Percentiles rank a stretch among this genome's conserved stretches.
Evolutionary conservation across 2,113 vertebrate genomes (phyloP).

Genomic region (Patagioenas fasciata): DNA sequence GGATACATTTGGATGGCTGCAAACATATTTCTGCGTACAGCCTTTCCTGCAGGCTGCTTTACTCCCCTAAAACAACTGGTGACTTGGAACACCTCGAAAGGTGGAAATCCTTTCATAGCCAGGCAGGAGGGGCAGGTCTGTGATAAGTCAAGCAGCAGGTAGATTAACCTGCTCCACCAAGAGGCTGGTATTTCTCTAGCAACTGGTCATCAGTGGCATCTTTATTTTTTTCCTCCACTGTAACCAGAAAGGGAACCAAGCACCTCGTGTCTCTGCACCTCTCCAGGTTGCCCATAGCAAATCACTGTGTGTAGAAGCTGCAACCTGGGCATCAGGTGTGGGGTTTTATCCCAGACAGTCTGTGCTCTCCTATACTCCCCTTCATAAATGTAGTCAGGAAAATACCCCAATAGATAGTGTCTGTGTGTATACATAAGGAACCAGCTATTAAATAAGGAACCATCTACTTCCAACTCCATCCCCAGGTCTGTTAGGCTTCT

Average conservation of each 20-base stretch:
- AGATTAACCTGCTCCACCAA: neutral
- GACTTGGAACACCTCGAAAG: neutral
- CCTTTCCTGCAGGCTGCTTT: neutral
- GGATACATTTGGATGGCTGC: neutral
- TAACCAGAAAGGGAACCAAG: neutral
- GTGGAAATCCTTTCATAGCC: too few species aligned
- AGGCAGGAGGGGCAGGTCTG: neutral
- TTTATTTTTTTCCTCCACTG: neutral
- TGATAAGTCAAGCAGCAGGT: neutral
- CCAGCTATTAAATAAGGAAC: neutral
- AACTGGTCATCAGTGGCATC: neutral
- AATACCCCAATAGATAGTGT: accelerated
- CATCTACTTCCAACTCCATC: neutral
- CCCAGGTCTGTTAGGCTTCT: neutral
- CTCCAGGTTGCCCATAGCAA: neutral
- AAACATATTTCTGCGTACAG: neutral
- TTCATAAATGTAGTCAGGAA: neutral
- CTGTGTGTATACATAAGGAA: neutral
- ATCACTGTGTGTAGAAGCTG: accelerated
- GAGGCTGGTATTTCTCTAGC: neutral
- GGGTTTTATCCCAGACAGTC: accelerated
- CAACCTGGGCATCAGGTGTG: accelerated
- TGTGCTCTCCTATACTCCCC: neutral
- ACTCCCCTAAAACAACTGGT: neutral
- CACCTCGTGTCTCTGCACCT: accelerated